These are phyloP conservation scores for Menidia beryllina DNA, from an alignment of 2,113 vertebrate species.

Conservation along the genomic window DNA sequence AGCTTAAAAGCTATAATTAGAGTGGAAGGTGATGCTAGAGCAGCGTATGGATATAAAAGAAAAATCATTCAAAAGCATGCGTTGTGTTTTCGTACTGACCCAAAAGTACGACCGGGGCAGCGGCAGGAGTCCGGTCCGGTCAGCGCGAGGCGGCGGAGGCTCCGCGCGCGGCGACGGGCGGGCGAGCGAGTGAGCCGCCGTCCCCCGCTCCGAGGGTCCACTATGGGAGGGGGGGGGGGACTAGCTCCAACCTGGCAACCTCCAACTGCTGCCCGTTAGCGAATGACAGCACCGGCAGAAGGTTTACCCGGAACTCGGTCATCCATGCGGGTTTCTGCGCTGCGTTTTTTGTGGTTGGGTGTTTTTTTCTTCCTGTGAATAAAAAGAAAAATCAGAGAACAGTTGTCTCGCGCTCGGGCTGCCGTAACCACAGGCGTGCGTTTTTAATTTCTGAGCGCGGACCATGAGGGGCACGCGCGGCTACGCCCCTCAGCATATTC, in stretches of 20 bases:
- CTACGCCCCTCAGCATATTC: constrained; percentile 61
- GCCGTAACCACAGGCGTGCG: constrained; percentile 36
- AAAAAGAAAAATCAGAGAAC: constrained; percentile 8
- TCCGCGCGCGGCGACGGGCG: not conserved
- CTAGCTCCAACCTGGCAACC: constrained; percentile 38
- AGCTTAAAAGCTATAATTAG: constrained; percentile 26
- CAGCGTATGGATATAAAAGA: not conserved
- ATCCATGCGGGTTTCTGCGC: constrained; percentile 10
- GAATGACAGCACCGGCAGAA: constrained; percentile 9
- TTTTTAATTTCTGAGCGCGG: constrained; percentile 51
- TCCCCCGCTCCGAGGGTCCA: constrained; percentile 30
- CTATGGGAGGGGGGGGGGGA: constrained; percentile 6
- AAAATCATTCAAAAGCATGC: too few relatives aligned
- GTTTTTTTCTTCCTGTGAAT: not conserved
- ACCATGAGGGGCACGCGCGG: constrained; percentile 51
- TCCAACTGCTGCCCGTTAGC: constrained; percentile 14
- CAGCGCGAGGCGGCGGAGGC: constrained; percentile 29
- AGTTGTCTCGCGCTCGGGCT: constrained; percentile 10
- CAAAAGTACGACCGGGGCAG: constrained; percentile 10
- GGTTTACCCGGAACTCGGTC: constrained; percentile 14
- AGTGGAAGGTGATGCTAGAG: not conserved
- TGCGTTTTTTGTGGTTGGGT: not conserved
- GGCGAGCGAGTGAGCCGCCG: constrained; percentile 1
- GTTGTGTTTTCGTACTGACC: constrained; percentile 50
- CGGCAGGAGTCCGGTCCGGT: constrained; percentile 30